phyloP scores from a whole-genome alignment of 1,140 invertebrate species.

The Aphelenchoides avenae region DNA sequence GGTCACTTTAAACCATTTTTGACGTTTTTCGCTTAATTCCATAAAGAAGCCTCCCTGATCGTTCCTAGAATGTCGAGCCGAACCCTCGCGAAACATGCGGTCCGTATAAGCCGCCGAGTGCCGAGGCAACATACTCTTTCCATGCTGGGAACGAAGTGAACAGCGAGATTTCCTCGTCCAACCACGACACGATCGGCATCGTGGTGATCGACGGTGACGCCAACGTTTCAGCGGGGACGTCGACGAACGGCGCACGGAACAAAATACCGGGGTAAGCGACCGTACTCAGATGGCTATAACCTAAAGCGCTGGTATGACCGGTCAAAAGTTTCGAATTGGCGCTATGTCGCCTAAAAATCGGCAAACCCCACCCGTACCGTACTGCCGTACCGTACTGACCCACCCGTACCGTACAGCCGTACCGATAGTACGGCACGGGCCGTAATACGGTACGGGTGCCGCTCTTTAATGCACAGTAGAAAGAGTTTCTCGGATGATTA shows the following conservation, averaged over 20 bases:
- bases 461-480: too few species aligned
- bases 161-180: constrained; percentile 57
- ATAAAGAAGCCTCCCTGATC: constrained; percentile 4
- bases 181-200: constrained; percentile 95
- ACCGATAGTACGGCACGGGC: too few species aligned
- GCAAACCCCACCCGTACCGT: too few species aligned
- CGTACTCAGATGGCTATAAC: too few species aligned
- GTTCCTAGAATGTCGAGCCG: constrained; percentile 76
- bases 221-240: constrained; percentile 82
- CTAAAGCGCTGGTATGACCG: too few species aligned
- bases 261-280: constrained; percentile 84
- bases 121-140: neutral
- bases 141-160: constrained; percentile 5
- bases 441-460: too few species aligned
- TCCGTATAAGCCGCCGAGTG: constrained; percentile 70
- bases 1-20: neutral
- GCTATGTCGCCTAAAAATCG: too few species aligned
- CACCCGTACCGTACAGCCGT: too few species aligned
- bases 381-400: too few species aligned
- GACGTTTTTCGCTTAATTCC: constrained; percentile 9
- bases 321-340: too few species aligned
- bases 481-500: too few species aligned
- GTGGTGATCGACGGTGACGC: constrained; percentile 76
- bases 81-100: constrained; percentile 78
- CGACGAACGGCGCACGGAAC: constrained; percentile 85